phyloP scores from a whole-genome alignment of 1,140 invertebrate genomes.

The Drosophila gunungcola region DNA sequence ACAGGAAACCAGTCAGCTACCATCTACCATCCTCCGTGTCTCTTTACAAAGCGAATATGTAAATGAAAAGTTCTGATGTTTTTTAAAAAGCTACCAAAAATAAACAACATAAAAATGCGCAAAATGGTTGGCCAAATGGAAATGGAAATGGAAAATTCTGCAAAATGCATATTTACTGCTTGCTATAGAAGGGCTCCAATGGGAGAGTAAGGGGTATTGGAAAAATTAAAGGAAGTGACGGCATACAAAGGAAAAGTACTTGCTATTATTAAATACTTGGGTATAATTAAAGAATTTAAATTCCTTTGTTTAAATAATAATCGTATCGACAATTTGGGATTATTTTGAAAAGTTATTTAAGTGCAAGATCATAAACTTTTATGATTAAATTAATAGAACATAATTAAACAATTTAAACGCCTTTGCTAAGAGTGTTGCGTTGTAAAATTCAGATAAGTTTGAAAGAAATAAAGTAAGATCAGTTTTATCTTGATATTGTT shows the following conservation, averaged over 20 bases:
- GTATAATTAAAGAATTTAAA: too few species aligned
- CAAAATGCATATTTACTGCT: slow-evolving; percentile 79
- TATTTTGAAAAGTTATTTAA: too few species aligned
- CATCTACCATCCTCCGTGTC: slow-evolving; percentile 13
- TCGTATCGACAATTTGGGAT: too few species aligned
- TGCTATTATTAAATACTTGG: not conserved
- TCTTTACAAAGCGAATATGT: slow-evolving; percentile 76
- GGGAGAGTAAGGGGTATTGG: slow-evolving; percentile 19
- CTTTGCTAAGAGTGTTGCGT: too few species aligned
- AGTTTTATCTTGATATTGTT: too few species aligned
- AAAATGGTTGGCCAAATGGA: slow-evolving; percentile 67
- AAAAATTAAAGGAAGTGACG: not conserved
- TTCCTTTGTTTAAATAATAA: too few species aligned
- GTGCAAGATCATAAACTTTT: too few species aligned
- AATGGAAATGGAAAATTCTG: slow-evolving; percentile 69
- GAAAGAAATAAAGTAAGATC: too few species aligned
- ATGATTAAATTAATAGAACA: too few species aligned
- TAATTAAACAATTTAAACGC: too few species aligned
- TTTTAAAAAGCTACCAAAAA: slow-evolving; percentile 80
- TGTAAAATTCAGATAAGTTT: too few species aligned
- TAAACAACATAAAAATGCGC: slow-evolving; percentile 80
- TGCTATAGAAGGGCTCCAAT: slow-evolving; percentile 34
- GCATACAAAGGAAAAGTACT: not conserved
- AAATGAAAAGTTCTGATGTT: slow-evolving; percentile 79
- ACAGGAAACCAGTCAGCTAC: slow-evolving; percentile 41